Base-by-base conservation (phyloP, 2,888 invertebrate species). In the Stegophylla sp. region DNA sequence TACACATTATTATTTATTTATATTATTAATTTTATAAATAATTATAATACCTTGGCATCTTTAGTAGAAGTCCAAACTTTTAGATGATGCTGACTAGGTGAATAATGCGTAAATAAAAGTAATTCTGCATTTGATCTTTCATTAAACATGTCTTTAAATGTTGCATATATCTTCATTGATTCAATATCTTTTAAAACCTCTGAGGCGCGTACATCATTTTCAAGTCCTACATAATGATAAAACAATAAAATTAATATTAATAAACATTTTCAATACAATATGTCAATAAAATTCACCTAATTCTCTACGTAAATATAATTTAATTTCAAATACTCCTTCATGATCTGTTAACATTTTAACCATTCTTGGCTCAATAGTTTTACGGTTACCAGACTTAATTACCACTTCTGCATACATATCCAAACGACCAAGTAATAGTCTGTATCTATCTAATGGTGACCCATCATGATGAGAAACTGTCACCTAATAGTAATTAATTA, bases 401-500 rank as follows among this genome's bases (percentile, higher is more conserved):
- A 90, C 90, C 2, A 92, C 89, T 82, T 88, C 89, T 53, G 92
- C 90, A 17, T 88, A 88, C 17, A 96, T 89, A 84, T 91, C 89
- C 88, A 96, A 90, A 1, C 89, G 86, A 66, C 93, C 91, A 71
- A 90, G 89, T 0, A 87, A 85, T 59, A 95, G 87, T 81, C 91
- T 90, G 85, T 92, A 89, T 3, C 86, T 84, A 28, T 92, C 89
- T 28, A 96, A 87, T 0, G 92, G 91, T 0, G 97, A 95, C 1
- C 95, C 94, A 87, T 98, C 97, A 86, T 95, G 94, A 87, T 94
- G 95, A 1, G 95, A 94, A 0, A 95, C 94, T 13, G 93, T 93
- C 85, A 97, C 89, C 91, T 94, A 87, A n/a, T n/a, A n/a, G n/a
- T n/a, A n/a, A n/a, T n/a, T n/a, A n/a, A 1, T 85, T 85, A 84